These are phyloP conservation scores for Amblyopsis hoosieri DNA, from an alignment of 2,797 vertebrate genomes.

Conservation along the genomic window DNA sequence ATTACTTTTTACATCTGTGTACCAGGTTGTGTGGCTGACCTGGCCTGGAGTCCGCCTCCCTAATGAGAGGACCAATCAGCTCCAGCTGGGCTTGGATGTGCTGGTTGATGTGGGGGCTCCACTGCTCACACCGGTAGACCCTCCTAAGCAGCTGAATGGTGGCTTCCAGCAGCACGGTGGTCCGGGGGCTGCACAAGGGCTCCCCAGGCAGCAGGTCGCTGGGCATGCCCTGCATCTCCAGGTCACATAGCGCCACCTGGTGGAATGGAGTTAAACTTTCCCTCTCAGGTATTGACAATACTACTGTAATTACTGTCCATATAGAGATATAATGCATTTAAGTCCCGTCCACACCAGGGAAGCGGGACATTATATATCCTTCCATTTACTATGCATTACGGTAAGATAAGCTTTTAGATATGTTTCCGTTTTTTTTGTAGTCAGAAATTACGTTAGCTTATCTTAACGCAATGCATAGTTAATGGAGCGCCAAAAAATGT, in stretches of 20 bases:
- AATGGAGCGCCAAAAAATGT: too few relatives aligned
- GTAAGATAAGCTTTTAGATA: too few relatives aligned
- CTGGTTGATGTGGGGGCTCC: slow-evolving; percentile 78
- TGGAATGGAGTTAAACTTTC: background rate
- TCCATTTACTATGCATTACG: too few relatives aligned
- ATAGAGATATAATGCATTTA: too few relatives aligned
- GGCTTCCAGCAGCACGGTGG: slow-evolving; percentile 78
- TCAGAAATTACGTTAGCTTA: too few relatives aligned
- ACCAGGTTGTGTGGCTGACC: slow-evolving; percentile 44
- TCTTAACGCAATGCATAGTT: too few relatives aligned
- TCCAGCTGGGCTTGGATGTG: slow-evolving; percentile 77
- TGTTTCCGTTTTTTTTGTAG: too few relatives aligned
- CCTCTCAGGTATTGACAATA: background rate
- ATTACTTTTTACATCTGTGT: background rate
- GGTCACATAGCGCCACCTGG: slow-evolving; percentile 81
- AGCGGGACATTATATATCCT: background rate
- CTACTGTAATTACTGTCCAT: too few relatives aligned
- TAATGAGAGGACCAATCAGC: slow-evolving; percentile 76
- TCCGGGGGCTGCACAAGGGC: slow-evolving; percentile 79
- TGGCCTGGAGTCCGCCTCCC: slow-evolving; percentile 60
- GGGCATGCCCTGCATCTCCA: slow-evolving; percentile 84
- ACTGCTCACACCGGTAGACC: slow-evolving; percentile 76
- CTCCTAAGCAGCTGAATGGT: slow-evolving; percentile 76
- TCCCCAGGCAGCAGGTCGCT: slow-evolving; percentile 80
- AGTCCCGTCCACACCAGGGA: too few relatives aligned